These are phyloP conservation scores for Eunapius fragilis DNA, from an alignment of 37 sponge, comb jelly and placozoan genomes.

Conservation along the genomic window DNA sequence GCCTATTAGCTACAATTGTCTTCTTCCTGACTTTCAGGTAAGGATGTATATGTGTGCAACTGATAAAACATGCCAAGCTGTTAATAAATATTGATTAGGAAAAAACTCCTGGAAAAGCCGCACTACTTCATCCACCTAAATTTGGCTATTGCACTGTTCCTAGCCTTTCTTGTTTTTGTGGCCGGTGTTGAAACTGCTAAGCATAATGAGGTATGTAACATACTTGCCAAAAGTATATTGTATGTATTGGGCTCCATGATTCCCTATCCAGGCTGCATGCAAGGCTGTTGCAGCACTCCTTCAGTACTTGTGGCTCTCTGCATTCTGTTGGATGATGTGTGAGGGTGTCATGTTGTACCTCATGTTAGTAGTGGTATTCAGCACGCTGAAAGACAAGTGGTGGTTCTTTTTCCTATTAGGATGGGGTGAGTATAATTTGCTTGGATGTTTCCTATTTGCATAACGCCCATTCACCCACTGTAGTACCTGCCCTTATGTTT, in stretches of 20 bases:
- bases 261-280: slow-evolving; percentile 29
- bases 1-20: slow-evolving; percentile 25
- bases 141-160: slow-evolving; percentile 41
- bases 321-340: slow-evolving; percentile 77
- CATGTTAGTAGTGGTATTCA: slow-evolving; percentile 64
- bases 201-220: background rate
- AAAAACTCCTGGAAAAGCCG: slow-evolving; percentile 12
- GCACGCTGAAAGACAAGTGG: slow-evolving; percentile 38
- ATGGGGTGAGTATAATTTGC: slow-evolving; percentile 49
- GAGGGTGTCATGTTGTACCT: slow-evolving; percentile 72
- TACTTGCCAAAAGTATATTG: background rate
- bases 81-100: no score
- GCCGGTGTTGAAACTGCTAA: slow-evolving; percentile 37
- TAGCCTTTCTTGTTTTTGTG: slow-evolving; percentile 42
- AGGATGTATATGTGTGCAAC: background rate
- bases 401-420: slow-evolving; percentile 55
- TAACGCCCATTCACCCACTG: background rate
- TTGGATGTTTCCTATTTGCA: no score
- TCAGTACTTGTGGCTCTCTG: slow-evolving; percentile 58
- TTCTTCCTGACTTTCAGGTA: slow-evolving; percentile 34
- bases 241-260: no score
- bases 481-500: slow-evolving; percentile 40
- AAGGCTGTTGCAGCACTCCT: slow-evolving; percentile 34
- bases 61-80: background rate
- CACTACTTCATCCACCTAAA: slow-evolving; percentile 63